Evolutionary conservation across 2,888 invertebrate genomes (phyloP).

Genomic region (Eledone cirrhosa): DNA sequence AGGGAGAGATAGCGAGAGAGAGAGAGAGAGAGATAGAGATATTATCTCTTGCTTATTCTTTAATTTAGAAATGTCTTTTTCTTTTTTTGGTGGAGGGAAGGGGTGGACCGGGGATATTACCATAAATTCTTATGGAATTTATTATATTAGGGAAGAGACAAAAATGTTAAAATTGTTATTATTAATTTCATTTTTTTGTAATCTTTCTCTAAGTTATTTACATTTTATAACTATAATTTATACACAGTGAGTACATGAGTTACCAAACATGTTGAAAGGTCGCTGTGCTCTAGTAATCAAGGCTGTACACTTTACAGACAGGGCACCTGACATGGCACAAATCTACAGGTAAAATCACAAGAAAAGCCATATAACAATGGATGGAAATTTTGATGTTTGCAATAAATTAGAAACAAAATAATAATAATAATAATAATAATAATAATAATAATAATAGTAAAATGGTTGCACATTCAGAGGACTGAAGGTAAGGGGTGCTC

Average conservation of each 20-base stretch:
- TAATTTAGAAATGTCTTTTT: too few species aligned
- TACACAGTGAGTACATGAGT: slow-evolving; percentile 17
- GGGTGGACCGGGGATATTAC: too few species aligned
- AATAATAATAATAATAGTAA: neutral
- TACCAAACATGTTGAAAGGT: neutral
- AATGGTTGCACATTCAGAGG: slow-evolving; percentile 16
- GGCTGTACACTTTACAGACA: slow-evolving; percentile 22
- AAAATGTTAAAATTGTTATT: too few species aligned
- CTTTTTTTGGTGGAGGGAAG: too few species aligned
- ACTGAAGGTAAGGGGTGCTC: too few species aligned
- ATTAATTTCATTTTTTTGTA: neutral
- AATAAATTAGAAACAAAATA: slow-evolving; percentile 21
- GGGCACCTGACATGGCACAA: slow-evolving; percentile 4
- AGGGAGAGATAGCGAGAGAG: too few species aligned
- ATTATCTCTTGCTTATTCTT: too few species aligned
- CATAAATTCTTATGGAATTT: too few species aligned
- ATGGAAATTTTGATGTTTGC: slow-evolving; percentile 27
- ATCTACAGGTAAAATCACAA: neutral
- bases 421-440: neutral
- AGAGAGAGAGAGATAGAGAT: too few species aligned
- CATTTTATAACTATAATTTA: slow-evolving; percentile 14
- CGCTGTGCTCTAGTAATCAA: slow-evolving; percentile 18
- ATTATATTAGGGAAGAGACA: too few species aligned
- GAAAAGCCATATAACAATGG: neutral
- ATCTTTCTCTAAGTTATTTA: slow-evolving; percentile 22